Evolutionary conservation across 1,140 invertebrate genomes (phyloP).

Genomic region (Diprion similis): DNA sequence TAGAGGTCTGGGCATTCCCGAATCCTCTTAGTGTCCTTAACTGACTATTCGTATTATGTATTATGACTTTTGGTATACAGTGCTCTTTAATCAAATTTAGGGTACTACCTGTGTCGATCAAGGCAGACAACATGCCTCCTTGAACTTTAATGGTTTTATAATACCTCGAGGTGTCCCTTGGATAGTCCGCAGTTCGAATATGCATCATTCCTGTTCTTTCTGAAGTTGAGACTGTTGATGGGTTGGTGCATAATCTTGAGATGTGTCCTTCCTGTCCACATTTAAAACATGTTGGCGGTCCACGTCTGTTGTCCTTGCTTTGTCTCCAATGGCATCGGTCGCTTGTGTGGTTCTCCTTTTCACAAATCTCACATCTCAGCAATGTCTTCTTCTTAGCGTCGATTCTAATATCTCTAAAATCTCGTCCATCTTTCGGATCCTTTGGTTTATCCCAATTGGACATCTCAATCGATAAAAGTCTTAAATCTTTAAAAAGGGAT

Average conservation of each 20-base stretch:
- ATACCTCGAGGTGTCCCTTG: not conserved
- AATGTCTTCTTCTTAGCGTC: not conserved
- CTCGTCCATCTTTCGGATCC: not conserved
- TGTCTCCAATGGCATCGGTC: not conserved
- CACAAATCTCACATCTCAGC: not conserved
- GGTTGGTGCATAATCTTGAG: not conserved
- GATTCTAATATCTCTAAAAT: not conserved
- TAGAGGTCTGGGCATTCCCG: not conserved
- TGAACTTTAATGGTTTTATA: not conserved
- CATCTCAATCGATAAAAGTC: not conserved
- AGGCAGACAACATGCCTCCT: not conserved
- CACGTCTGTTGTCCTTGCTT: not conserved
- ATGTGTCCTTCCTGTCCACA: not conserved
- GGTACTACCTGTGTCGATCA: not conserved
- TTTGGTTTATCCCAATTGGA: not conserved
- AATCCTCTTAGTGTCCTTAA: slow-evolving; percentile 6
- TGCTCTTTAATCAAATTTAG: not conserved
- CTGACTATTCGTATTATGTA: not conserved
- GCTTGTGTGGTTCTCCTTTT: not conserved
- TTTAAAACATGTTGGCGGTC: not conserved
- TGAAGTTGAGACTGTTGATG: not conserved
- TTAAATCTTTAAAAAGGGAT: not conserved
- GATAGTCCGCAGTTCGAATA: not conserved
- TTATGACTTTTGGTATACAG: not conserved
- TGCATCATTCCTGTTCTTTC: not conserved